phyloP scores from a whole-genome alignment of 1,140 invertebrate species.

The Cherax destructor region DNA sequence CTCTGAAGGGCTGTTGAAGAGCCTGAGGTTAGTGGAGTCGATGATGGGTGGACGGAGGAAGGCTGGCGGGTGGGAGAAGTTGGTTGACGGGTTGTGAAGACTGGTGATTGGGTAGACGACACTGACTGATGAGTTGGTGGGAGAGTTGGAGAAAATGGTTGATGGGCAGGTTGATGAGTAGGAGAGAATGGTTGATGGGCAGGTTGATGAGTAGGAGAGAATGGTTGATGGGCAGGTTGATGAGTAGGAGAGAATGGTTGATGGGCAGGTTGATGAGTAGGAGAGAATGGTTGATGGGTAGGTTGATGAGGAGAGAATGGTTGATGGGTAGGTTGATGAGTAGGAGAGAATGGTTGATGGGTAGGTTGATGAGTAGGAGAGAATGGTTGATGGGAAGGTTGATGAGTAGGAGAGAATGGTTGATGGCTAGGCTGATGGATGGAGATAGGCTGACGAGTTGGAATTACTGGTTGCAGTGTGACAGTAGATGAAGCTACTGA shows the following conservation, averaged over 20 bases:
- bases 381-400: neutral
- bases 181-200: too few relatives aligned
- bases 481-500: neutral
- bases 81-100: neutral
- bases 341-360: neutral
- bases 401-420: neutral
- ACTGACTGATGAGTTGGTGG: neutral
- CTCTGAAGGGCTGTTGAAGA: neutral
- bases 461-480: neutral
- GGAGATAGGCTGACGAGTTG: neutral
- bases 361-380: slow-evolving; percentile 4
- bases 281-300: neutral
- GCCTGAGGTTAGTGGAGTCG: neutral
- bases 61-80: neutral
- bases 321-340: neutral
- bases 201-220: neutral
- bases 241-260: neutral
- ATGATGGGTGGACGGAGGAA: neutral
- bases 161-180: neutral
- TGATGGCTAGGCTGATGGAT: neutral
- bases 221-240: neutral
- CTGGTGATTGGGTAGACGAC: neutral
- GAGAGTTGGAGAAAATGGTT: neutral
- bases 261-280: neutral
- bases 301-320: too few relatives aligned